Evolutionary conservation across 2,797 vertebrate species (phyloP), one percentile per base, ranked within the genome.

Genomic region (Platyrinchus mystaceus): DNA sequence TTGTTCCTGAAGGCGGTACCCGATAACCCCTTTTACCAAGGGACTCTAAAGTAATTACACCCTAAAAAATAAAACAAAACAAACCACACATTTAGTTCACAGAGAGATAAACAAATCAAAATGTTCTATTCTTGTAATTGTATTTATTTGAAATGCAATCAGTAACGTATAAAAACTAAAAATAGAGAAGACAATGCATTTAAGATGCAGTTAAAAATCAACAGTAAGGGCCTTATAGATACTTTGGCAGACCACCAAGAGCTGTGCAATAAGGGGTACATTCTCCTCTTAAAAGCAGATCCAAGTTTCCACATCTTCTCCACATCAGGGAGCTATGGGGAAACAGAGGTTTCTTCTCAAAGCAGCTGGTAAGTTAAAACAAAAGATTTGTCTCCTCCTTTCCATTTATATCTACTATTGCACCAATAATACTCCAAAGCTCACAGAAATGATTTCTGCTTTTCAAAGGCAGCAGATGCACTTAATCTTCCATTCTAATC

Each of bases 1-100:
- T 99, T 97, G 99, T 99, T 99, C 99, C 99, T 99, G 99, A 99
- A 98, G 99, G 98, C 98, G 99, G 99, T 98, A 99, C 99, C 93
- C 99, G 99, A 96, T 99, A 99, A 98, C 99, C 99, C 98, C 99
- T 98, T 98, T 99, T 99, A 79, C 99, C 99, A 97, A 99, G 98
- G 97, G 99, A 98, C 98, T 99, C 99, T 98, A 99, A 98, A 98
- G 99, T 99, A 98, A 99, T 99, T 90, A 99, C 99, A 98, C 99
- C 99, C 99, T 99, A 36, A 22, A 8, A 43, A 37, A 8, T 11
- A 37, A 77, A 94, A 46, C 20, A 46, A 46, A 82, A 60, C 71
- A 87, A 95, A 75, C 89, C 50, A 94, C 26, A 76, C 70, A 77
- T 75, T 97, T 69, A 97, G 63, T 93, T 95, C 64, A 92, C 44